Base-by-base conservation (phyloP, 1,140 invertebrate genomes). In the Episyrphus balteatus region DNA sequence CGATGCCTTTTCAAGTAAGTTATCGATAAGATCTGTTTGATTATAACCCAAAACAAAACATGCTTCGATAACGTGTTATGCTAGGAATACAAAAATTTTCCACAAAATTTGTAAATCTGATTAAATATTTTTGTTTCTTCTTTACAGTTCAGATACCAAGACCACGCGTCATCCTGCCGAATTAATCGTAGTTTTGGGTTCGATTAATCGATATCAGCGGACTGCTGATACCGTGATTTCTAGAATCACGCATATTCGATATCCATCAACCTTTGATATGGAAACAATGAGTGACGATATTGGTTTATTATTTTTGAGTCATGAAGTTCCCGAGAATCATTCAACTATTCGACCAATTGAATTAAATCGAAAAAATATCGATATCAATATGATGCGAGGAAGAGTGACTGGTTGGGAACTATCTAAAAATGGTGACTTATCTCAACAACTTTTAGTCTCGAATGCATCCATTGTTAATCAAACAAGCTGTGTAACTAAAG, bases 1-100 rank as follows among this genome's bases (percentile, higher is more conserved):
- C 58, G 73, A 31, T 73, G 75, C 31, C 56, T 75, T 10, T 55
- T 54, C 45, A 58, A 56, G 62, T 66, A 37, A 53, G 57, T 55
- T 30, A 2, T 19, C 30, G 36, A 33, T 41, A 32, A 15, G 21
- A n/a, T 38, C n/a, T 5, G n/a, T 10, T 17, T 38, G 36, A 14
- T 10, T 14, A 14, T 17, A 10, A 38, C 17, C n/a, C n/a, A 10
- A 38, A 14, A 38, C 3, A 3, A 38, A 38, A n/a, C 17, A 38
- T 38, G 36, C n/a, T 38, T 38, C n/a, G n/a, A 15, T 26, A 8
- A 8, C 21, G 15, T 48, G 7, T 48, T 34, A 9, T n/a, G 15
- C 15, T 17, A 17, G 10, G 36, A 14, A 14, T 5, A n/a, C 11
- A 37, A 37, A 14, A n/a, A 3, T 3, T 37, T 37, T 37, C 36